Base-by-base conservation (phyloP, 2,888 invertebrate genomes). In the Ceramica pisi region DNA sequence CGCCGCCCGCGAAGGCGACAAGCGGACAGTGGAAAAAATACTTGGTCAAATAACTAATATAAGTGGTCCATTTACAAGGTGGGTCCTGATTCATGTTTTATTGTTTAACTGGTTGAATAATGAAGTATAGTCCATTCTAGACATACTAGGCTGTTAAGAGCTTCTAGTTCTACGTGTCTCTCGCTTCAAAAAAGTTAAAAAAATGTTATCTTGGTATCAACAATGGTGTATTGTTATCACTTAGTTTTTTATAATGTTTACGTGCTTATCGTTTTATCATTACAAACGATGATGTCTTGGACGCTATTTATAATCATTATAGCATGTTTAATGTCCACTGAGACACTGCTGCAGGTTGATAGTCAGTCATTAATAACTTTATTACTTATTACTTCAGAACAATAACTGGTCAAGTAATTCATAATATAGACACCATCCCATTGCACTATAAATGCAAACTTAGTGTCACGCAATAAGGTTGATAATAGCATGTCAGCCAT, bases 21-120 rank as follows among this genome's bases (percentile, higher is more conserved):
- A 98, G 90, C 97, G 97, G 86, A 97, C 98, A 88, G 98, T 99
- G 85, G 99, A 99, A 95, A 99, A 98, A 97, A 98, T 99, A 91
- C 96, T 99, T 89, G 97, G 97, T 88, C 98, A 98, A 95, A 97
- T 98, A 96, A 97, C 98, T 90, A 98, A 98, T 97, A 98, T 98
- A 97, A 98, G 98, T 97, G 99, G 99, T 96, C 98, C 98, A 89
- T 97, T 99, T 94, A 98, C 98, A 95, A 98, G 98, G 98, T 98
- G 97, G 96, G 97, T 97, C 91, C 64, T 72, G 70, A 67, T 75
- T 86, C 87, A 89, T 91, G 92, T 92, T 93, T 92, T 90, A 75
- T 69, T 67, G 73, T 84, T 38, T 69, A 72, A 10, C 61, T 31
- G 23, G 21, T 70, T 35, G 23, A 79, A 35, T 71, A 41, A 21